A percentile compares a stretch with the other conserved stretches of the same genome.
These are phyloP conservation scores for Calephelis perditalis DNA, from an alignment of 2,888 invertebrate genomes.

Conservation along the genomic window DNA sequence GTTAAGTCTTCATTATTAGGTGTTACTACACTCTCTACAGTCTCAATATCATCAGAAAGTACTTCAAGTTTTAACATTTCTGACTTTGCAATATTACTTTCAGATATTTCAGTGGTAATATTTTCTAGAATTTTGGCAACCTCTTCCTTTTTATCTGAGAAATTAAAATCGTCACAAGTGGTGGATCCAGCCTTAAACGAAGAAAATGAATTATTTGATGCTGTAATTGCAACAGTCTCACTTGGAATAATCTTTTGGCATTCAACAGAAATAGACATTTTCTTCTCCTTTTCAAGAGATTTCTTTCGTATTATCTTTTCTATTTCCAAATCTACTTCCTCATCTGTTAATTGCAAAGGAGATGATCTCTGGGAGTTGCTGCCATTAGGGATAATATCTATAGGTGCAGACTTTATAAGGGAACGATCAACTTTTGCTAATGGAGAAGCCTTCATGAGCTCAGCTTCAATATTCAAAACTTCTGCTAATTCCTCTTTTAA, in stretches of 20 bases:
- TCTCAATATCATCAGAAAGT: conserved; percentile 39
- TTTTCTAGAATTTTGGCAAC: conserved; percentile 15
- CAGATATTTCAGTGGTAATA: conserved; percentile 35
- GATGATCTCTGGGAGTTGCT: conserved; percentile 73
- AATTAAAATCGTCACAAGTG: conserved; percentile 36
- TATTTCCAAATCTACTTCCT: conserved; percentile 83
- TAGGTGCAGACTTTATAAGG: conserved; percentile 81
- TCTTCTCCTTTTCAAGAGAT: conserved; percentile 64
- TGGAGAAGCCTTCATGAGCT: conserved; percentile 61
- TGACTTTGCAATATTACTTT: conserved; percentile 38
- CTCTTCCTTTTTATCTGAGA: conserved; percentile 36
- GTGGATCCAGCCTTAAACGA: conserved; percentile 43
- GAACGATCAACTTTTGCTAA: conserved; percentile 59
- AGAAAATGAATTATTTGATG: conserved; percentile 35
- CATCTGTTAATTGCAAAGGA: conserved; percentile 80
- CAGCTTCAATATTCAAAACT: conserved; percentile 58
- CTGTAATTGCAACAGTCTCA: conserved; percentile 14
- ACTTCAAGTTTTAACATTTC: conserved; percentile 45
- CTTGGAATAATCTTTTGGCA: conserved; percentile 14
- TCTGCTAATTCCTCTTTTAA: conserved; percentile 71
- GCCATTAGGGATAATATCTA: conserved; percentile 80
- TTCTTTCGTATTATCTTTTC: conserved; percentile 80
- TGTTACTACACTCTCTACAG: conserved; percentile 39
- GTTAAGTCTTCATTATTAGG: conserved; percentile 47
- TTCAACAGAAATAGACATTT: conserved; percentile 38